Conservation (phyloP, 2,113 vertebrate species). For the Orientallactaga bullata region DNA sequence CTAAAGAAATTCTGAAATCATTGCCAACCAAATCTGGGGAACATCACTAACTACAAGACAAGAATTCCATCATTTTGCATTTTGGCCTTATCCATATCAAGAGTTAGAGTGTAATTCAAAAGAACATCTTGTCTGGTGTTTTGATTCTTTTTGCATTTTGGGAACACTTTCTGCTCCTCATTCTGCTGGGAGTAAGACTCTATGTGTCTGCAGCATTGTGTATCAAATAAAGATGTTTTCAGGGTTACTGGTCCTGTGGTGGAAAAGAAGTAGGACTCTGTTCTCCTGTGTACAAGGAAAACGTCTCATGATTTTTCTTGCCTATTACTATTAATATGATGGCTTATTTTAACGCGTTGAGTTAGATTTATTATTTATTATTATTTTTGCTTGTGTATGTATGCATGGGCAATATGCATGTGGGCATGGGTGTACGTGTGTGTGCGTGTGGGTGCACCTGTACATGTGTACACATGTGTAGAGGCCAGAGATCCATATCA, state of each 20-base stretch:
- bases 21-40: constrained; percentile 19
- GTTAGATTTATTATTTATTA: neutral
- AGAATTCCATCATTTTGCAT: constrained; percentile 14
- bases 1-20: constrained; percentile 38
- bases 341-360: constrained; percentile 29
- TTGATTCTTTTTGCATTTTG: constrained; percentile 75
- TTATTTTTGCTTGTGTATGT: too few relatives aligned
- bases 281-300: constrained; percentile 77
- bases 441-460: too few relatives aligned
- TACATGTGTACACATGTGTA: too few relatives aligned
- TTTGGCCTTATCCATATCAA: constrained; percentile 34
- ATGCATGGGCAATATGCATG: too few relatives aligned
- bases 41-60: neutral
- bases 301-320: constrained; percentile 15
- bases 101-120: constrained; percentile 8
- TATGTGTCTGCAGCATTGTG: constrained; percentile 66
- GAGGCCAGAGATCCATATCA: too few relatives aligned
- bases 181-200: constrained; percentile 69
- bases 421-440: too few relatives aligned
- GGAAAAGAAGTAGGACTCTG: constrained; percentile 84
- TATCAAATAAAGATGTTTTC: constrained; percentile 80
- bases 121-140: neutral
- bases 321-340: constrained; percentile 15
- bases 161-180: constrained; percentile 69
- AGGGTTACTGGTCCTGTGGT: constrained; percentile 80